These are phyloP conservation scores for Anoplophora glabripennis DNA, from an alignment of 1,140 invertebrate genomes.

Conservation along the genomic window DNA sequence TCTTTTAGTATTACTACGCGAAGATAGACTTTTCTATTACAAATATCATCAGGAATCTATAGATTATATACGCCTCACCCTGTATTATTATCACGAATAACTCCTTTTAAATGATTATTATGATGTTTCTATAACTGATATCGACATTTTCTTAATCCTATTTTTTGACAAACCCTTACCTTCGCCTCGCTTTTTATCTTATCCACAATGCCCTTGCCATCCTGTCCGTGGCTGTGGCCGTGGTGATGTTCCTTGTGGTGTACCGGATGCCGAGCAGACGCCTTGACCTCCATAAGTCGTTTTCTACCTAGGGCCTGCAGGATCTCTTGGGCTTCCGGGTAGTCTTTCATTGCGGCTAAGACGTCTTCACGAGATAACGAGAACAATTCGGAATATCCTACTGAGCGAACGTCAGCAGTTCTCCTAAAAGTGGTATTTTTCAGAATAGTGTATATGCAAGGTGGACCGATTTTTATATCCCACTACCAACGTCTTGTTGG, in stretches of 20 bases:
- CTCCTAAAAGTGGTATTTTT: slow-evolving; percentile 62
- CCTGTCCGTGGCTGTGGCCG: slow-evolving; percentile 10
- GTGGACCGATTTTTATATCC: too few species aligned
- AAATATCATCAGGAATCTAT: too few species aligned
- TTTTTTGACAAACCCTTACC: slow-evolving; percentile 49
- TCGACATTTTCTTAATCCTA: too few species aligned
- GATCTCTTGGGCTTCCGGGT: slow-evolving; percentile 94
- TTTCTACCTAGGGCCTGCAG: slow-evolving; percentile 83
- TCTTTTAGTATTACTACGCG: too few species aligned
- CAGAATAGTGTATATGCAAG: too few species aligned
- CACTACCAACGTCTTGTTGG: too few species aligned
- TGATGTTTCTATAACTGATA: too few species aligned
- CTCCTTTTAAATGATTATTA: too few species aligned
- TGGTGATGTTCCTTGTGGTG: slow-evolving; percentile 40
- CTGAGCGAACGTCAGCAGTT: slow-evolving; percentile 92
- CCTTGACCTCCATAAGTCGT: slow-evolving; percentile 77
- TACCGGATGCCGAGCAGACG: slow-evolving; percentile 49
- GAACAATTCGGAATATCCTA: slow-evolving; percentile 94
- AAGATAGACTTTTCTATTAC: too few species aligned
- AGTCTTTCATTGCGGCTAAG: slow-evolving; percentile 91
- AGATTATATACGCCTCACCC: too few species aligned
- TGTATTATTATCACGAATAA: too few species aligned
- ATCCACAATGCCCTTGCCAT: slow-evolving; percentile 68
- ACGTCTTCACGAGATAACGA: slow-evolving; percentile 94
- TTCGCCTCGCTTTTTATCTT: slow-evolving; percentile 81